Percentiles rank a stretch among this genome's conserved stretches.
Conservation (phyloP, 2,113 vertebrate species). For the Glaucomys volans region DNA sequence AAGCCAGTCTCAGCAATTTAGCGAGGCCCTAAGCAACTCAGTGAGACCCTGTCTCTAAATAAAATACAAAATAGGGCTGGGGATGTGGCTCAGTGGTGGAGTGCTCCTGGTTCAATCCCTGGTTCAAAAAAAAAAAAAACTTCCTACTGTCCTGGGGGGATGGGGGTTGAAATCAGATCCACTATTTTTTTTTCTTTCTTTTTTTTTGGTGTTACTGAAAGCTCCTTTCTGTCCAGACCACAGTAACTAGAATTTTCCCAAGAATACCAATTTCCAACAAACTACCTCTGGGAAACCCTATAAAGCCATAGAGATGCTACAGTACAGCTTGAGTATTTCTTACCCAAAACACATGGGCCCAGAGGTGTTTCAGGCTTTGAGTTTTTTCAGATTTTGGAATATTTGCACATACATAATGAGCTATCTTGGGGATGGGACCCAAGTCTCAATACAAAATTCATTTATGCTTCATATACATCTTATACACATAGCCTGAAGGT, state of each 20-base stretch:
- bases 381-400: not conserved
- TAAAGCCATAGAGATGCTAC: not conserved
- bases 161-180: not conserved
- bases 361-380: not conserved
- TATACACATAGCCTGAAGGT: not conserved
- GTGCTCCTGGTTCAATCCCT: no score
- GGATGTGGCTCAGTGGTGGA: no score
- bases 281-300: not conserved
- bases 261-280: not conserved
- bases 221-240: not conserved
- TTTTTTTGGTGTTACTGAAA: not conserved
- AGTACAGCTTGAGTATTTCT: not conserved
- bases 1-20: no score
- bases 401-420: slow-evolving; percentile 27
- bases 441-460: slow-evolving; percentile 29
- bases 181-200: not conserved
- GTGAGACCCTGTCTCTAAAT: no score
- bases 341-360: not conserved
- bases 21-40: no score
- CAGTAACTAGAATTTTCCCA: slow-evolving; percentile 8
- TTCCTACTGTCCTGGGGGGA: not conserved
- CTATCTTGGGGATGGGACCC: slow-evolving; percentile 30
- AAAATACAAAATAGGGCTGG: no score
- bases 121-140: no score
- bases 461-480: slow-evolving; percentile 19